A percentile compares a stretch with the other conserved stretches of the same genome.
Conservation (phyloP, 1,140 invertebrate genomes). For the Cardiocondyla obscurior region DNA sequence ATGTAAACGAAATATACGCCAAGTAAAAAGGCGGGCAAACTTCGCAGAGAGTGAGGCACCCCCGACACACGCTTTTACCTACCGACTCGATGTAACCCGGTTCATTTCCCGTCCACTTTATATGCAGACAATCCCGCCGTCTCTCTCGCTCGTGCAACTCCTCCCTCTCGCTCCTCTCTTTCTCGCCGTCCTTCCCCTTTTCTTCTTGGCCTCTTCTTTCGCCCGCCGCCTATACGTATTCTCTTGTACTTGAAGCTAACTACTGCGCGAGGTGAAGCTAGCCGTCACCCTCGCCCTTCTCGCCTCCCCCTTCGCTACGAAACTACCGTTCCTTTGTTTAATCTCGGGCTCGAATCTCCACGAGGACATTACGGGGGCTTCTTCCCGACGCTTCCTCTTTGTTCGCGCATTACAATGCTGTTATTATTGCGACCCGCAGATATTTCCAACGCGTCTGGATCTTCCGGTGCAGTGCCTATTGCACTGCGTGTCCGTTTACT, state of each 20-base stretch:
- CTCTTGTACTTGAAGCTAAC: conserved; percentile 45
- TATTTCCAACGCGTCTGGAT: not conserved
- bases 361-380: conserved; percentile 5
- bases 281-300: conserved; percentile 52
- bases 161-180: no score
- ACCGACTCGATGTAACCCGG: conserved; percentile 73
- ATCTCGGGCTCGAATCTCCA: conserved; percentile 69
- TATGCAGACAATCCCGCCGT: conserved; percentile 78
- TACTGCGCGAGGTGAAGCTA: conserved; percentile 50
- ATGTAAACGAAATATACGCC: conserved; percentile 72
- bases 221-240: conserved; percentile 28
- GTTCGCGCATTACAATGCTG: conserved; percentile 9
- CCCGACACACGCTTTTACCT: conserved; percentile 66
- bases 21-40: conserved; percentile 68
- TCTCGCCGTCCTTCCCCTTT: not conserved
- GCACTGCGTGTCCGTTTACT: not conserved
- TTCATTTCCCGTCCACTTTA: conserved; percentile 83
- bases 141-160: no score
- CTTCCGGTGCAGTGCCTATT: not conserved
- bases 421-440: not conserved
- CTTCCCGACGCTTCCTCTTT: conserved; percentile 8
- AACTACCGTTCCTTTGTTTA: conserved; percentile 76
- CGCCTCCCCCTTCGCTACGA: conserved; percentile 16
- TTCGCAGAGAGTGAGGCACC: conserved; percentile 58
- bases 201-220: conserved; percentile 30